Evolutionary conservation across 2,888 invertebrate species (phyloP), one percentile per base, ranked within the genome.

Genomic region (Allophyes oxyacanthae): DNA sequence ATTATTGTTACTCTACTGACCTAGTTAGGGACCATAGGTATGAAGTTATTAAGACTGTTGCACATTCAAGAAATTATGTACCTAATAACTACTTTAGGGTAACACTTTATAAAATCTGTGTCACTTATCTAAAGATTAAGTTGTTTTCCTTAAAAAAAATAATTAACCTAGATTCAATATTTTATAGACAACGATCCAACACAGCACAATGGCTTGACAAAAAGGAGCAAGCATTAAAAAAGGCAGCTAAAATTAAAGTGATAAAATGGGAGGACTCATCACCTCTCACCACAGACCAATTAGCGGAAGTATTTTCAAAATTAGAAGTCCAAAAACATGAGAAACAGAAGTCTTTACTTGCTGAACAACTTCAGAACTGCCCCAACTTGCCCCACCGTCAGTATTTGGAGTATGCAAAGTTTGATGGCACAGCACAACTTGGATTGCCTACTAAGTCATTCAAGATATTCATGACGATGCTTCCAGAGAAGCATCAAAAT

Each of bases 141-240:
- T 2, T 28, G 8, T 28, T 8, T 8, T 28, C 1, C 6, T 4
- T 6, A 1, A 6, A 6, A 6, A 28, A 28, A 6, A 28, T 8
- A 28, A 1, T 8, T 28, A 4, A 8, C 2, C 7, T 8, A 6
- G 6, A 4, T 28, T 32, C 6, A 9, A 50, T 1, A 20, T 28
- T 42, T 71, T 61, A 9, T 45, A 86, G 84, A 52, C 96, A 96
- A 78, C 94, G 98, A 72, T 97, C 98, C 0, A 98, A 98, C 85
- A 98, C 98, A 11, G 97, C 98, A 8, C 97, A 97, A 75, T 95
- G 98, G 83, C 86, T 99, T 48, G 99, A 99, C 81, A 97, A 98
- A 88, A 95, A 99, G 91, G 98, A 98, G 81, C 96, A 96, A 78
- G 98, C 98, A 55, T 95, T 97, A 77, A 97, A 97, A 82, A 96